phyloP scores from a whole-genome alignment of 2,797 vertebrate species.

The Smutsia temminckii region DNA sequence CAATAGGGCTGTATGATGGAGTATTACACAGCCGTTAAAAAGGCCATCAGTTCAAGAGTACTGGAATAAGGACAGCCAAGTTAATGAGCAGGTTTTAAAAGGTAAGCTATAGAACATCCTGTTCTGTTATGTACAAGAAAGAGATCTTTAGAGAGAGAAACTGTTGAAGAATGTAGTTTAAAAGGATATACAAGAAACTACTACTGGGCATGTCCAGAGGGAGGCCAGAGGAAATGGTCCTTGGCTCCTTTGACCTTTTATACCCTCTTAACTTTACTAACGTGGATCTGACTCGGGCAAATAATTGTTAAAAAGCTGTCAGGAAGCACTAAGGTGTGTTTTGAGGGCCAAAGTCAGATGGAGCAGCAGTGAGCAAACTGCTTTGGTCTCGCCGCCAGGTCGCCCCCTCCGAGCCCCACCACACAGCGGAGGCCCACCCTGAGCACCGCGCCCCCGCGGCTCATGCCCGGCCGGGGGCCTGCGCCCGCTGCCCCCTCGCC shows the following conservation, averaged over 20 bases:
- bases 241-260: neutral
- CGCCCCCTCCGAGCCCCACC: slow-evolving; percentile 90
- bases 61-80: neutral
- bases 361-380: neutral
- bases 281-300: neutral
- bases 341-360: neutral
- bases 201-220: too few species aligned
- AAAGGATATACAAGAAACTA: neutral
- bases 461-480: slow-evolving; percentile 79
- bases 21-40: neutral
- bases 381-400: slow-evolving; percentile 83
- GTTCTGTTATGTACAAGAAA: neutral
- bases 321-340: neutral
- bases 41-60: neutral
- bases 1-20: rapidly evolving
- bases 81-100: neutral
- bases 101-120: neutral
- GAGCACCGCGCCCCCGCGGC: slow-evolving; percentile 76
- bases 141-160: neutral
- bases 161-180: neutral
- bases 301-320: neutral
- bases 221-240: too few species aligned
- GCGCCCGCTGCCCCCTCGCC: slow-evolving; percentile 85
- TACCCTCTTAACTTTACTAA: neutral
- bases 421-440: slow-evolving; percentile 82